Evolutionary conservation across 2,797 vertebrate species (phyloP).

Genomic region (Notamacropus eugenii): DNA sequence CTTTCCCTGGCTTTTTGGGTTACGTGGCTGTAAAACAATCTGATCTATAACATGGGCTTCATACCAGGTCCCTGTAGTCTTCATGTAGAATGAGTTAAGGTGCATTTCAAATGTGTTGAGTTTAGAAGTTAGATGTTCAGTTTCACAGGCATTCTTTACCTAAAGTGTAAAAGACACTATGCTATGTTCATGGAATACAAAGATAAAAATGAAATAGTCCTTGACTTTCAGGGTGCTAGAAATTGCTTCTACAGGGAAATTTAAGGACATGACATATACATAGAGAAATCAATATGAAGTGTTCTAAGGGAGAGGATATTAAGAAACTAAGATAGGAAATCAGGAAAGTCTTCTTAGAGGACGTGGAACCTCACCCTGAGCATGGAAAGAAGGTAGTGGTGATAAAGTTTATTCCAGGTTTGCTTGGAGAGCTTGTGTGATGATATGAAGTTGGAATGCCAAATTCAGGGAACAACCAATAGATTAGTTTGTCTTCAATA

Average conservation of each 20-base stretch:
- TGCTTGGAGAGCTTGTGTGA: not conserved
- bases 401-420: not conserved
- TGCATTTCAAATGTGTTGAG: not conserved
- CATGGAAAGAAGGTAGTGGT: not conserved
- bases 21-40: not conserved
- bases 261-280: not conserved
- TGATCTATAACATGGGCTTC: not conserved
- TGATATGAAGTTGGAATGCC: not conserved
- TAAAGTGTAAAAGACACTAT: not conserved
- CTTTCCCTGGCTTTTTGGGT: not conserved
- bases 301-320: not conserved
- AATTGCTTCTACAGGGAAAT: not conserved
- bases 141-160: not conserved
- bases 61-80: not conserved
- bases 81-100: not conserved
- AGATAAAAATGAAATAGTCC: not conserved
- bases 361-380: not conserved
- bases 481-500: not conserved
- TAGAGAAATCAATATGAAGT: not conserved
- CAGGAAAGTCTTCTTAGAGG: not conserved
- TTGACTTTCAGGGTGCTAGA: not conserved
- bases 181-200: not conserved
- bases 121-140: not conserved
- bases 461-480: not conserved
- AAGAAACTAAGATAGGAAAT: not conserved